Conservation (phyloP, 2,888 invertebrate genomes). For the Synanthedon tipuliformis region DNA sequence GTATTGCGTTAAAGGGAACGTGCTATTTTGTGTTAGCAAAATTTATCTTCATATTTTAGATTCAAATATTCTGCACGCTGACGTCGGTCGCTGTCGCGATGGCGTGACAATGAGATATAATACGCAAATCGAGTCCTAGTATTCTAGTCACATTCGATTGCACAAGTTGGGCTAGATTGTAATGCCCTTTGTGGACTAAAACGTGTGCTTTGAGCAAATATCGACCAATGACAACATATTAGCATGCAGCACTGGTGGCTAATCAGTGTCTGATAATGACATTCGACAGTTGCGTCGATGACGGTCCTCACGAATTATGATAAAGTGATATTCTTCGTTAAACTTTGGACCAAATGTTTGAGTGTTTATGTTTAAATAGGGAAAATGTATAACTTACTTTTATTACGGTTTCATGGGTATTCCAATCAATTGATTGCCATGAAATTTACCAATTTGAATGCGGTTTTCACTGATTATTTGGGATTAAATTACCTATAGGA, state of each 20-base stretch:
- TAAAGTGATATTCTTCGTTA: neutral
- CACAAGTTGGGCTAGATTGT: slow-evolving; percentile 14
- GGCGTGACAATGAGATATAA: neutral
- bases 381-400: no score
- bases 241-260: slow-evolving; percentile 13
- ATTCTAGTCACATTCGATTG: slow-evolving; percentile 36
- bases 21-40: no score
- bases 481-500: no score
- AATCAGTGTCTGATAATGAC: neutral
- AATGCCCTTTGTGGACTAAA: slow-evolving; percentile 20
- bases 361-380: no score
- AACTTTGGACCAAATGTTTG: neutral
- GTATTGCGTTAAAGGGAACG: no score
- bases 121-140: slow-evolving; percentile 14
- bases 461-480: no score
- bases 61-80: neutral
- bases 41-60: neutral
- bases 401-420: no score
- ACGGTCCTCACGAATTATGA: neutral
- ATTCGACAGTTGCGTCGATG: neutral
- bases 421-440: no score
- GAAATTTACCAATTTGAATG: no score
- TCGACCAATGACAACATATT: slow-evolving; percentile 15
- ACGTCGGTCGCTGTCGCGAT: neutral
- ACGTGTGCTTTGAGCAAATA: slow-evolving; percentile 2